Evolutionary conservation across 2,113 vertebrate genomes (phyloP).

Genomic region (human): GRCh38 chr5:115019501-115020000

Average conservation of each 20-base stretch:
- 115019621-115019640: neutral
- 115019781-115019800: neutral
- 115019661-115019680: neutral
- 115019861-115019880: neutral
- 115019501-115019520: neutral
- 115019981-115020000: neutral
- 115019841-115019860: neutral
- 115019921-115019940: neutral
- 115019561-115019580: slow-evolving; percentile 17
- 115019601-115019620: neutral
- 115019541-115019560: neutral
- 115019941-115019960: neutral
- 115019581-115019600: neutral
- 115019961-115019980: neutral
- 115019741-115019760: neutral
- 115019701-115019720: neutral
- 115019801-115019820: neutral
- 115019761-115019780: neutral
- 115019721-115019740: neutral
- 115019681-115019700: neutral
- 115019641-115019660: neutral
- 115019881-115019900: neutral
- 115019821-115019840: neutral
- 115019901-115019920: neutral
- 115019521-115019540: neutral